Percentiles rank a stretch among this genome's conserved stretches.
phyloP scores from a whole-genome alignment of 2,797 vertebrate genomes.

The Enteromius radiatus region DNA sequence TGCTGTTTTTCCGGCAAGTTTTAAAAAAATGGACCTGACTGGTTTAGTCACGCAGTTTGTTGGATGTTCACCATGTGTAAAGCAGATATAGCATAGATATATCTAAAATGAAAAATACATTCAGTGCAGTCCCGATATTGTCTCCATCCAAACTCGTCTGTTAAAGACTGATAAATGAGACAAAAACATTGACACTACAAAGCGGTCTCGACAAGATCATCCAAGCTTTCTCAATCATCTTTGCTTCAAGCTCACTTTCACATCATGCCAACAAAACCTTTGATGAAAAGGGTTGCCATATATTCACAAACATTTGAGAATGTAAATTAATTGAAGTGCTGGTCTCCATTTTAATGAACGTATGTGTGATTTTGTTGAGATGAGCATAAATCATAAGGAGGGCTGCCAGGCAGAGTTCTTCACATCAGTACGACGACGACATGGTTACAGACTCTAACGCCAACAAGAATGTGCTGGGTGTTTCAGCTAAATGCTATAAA shows the following conservation, averaged over 20 bases:
- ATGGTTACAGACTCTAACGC: conserved; percentile 4
- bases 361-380: not conserved
- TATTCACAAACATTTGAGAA: not conserved
- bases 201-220: not conserved
- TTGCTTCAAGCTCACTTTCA: not conserved
- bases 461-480: not conserved
- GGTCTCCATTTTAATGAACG: not conserved
- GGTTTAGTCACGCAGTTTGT: not conserved
- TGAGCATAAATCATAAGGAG: not conserved
- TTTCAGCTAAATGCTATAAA: not conserved
- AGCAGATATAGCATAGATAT: conserved; percentile 13
- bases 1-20: not conserved
- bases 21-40: not conserved
- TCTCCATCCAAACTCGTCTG: not conserved
- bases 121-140: conserved; percentile 28
- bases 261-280: not conserved
- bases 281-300: not conserved
- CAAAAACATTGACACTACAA: not conserved
- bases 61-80: conserved; percentile 7
- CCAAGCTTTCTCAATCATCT: not conserved
- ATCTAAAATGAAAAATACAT: conserved; percentile 51
- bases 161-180: conserved; percentile 1
- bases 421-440: conserved; percentile 2
- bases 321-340: not conserved
- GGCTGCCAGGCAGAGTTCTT: not conserved